These are phyloP conservation scores for Psylliodes chrysocephalus DNA, from an alignment of 2,888 invertebrate species.

Conservation along the genomic window DNA sequence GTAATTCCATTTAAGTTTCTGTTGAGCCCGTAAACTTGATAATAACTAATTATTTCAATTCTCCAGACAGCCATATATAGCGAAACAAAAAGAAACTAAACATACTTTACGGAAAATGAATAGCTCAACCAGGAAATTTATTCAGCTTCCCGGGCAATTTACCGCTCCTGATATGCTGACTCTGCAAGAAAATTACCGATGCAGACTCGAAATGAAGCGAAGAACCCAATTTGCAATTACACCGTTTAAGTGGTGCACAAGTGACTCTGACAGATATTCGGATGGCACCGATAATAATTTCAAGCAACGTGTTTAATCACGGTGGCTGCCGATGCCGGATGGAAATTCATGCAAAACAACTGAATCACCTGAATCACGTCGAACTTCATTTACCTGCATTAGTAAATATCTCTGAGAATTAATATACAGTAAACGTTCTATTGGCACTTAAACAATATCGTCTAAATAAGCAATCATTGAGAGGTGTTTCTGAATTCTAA, in stretches of 20 bases:
- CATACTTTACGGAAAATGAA: slow-evolving; percentile 30
- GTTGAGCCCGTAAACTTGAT: slow-evolving; percentile 13
- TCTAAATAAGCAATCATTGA: too few relatives aligned
- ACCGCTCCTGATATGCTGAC: slow-evolving; percentile 35
- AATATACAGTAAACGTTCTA: too few relatives aligned
- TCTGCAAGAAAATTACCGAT: slow-evolving; percentile 40
- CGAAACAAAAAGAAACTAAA: slow-evolving; percentile 26
- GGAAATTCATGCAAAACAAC: slow-evolving; percentile 40
- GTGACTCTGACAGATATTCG: slow-evolving; percentile 41
- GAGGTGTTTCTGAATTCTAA: too few relatives aligned
- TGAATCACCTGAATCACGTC: neutral
- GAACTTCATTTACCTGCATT: neutral
- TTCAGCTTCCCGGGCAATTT: slow-evolving; percentile 36
- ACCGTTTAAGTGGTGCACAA: slow-evolving; percentile 44
- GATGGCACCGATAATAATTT: slow-evolving; percentile 38
- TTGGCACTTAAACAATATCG: too few relatives aligned
- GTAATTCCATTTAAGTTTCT: neutral
- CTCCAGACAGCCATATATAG: slow-evolving; percentile 15
- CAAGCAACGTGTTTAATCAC: slow-evolving; percentile 46
- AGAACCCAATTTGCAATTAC: slow-evolving; percentile 44
- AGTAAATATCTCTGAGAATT: neutral
- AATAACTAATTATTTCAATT: slow-evolving; percentile 25
- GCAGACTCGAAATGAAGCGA: slow-evolving; percentile 39
- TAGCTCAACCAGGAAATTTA: slow-evolving; percentile 36
- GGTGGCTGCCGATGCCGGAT: neutral